phyloP scores from a whole-genome alignment of 2,797 vertebrate species.

The Schizothorax lantsangensis region DNA sequence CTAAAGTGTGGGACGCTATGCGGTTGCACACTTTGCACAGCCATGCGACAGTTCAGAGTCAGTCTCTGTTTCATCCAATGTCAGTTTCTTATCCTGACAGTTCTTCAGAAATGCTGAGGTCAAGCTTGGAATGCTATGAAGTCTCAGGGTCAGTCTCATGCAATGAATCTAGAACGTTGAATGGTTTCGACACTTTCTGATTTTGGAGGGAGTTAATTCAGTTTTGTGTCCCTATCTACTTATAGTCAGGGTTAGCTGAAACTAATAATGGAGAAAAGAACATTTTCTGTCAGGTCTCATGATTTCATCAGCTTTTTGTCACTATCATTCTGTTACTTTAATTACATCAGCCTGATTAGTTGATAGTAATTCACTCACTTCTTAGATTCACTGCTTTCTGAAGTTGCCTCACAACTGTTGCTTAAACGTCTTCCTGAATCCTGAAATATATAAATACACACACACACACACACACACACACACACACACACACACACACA shows the following conservation, averaged over 20 bases:
- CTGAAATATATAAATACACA: neutral
- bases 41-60: neutral
- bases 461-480: neutral
- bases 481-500: too few relatives aligned
- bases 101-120: constrained; percentile 14
- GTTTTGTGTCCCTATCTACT: neutral
- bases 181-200: neutral
- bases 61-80: neutral
- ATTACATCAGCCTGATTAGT: neutral
- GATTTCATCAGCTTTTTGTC: neutral
- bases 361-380: neutral
- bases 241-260: neutral
- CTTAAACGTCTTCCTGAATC: constrained; percentile 9
- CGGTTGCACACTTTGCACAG: neutral
- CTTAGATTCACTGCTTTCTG: neutral
- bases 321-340: neutral
- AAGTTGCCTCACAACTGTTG: constrained; percentile 6
- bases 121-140: constrained; percentile 24
- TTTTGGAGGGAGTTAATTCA: neutral
- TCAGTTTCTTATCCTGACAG: constrained; percentile 10
- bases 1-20: neutral
- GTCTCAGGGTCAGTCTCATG: constrained; percentile 26
- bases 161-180: neutral
- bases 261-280: neutral
- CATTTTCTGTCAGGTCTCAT: neutral